Percentiles rank a stretch among this genome's conserved stretches.
These are phyloP conservation scores for Misgurnus anguillicaudatus DNA, from an alignment of 2,113 vertebrate genomes.

Conservation along the genomic window DNA sequence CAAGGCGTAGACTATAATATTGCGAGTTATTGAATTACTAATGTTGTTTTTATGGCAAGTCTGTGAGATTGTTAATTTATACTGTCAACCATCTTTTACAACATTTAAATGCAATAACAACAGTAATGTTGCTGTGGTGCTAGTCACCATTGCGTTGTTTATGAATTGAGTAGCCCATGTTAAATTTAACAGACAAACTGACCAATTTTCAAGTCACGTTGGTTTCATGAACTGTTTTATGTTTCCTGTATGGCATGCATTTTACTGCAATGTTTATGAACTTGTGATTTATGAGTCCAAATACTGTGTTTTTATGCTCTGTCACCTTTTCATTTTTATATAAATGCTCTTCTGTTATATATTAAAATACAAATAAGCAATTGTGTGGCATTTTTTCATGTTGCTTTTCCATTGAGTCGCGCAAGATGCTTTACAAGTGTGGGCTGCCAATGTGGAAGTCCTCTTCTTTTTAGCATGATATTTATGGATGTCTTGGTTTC, in stretches of 20 bases:
- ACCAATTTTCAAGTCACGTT: slow-evolving; percentile 14
- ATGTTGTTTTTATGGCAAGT: neutral
- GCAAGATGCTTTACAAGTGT: neutral
- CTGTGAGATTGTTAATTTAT: no score
- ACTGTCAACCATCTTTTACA: neutral
- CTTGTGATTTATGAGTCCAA: neutral
- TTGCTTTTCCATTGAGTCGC: neutral
- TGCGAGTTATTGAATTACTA: neutral
- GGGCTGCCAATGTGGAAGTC: slow-evolving; percentile 37
- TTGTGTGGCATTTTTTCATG: neutral
- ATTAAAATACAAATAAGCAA: slow-evolving; percentile 35
- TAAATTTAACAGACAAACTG: neutral
- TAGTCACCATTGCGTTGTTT: neutral
- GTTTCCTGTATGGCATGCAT: neutral
- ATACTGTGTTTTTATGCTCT: neutral
- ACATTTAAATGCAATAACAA: neutral
- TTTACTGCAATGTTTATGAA: slow-evolving; percentile 16
- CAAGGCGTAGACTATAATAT: neutral
- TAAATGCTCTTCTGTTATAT: slow-evolving; percentile 41
- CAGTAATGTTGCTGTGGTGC: neutral
- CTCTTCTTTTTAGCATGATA: slow-evolving; percentile 33
- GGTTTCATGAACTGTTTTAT: neutral
- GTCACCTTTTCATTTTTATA: slow-evolving; percentile 30
- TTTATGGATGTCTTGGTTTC: slow-evolving; percentile 47
- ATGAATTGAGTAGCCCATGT: neutral